Percentiles rank a stretch among this genome's conserved stretches.
phyloP scores from a whole-genome alignment of 2,113 vertebrate genomes.

The Antechinus flavipes region DNA sequence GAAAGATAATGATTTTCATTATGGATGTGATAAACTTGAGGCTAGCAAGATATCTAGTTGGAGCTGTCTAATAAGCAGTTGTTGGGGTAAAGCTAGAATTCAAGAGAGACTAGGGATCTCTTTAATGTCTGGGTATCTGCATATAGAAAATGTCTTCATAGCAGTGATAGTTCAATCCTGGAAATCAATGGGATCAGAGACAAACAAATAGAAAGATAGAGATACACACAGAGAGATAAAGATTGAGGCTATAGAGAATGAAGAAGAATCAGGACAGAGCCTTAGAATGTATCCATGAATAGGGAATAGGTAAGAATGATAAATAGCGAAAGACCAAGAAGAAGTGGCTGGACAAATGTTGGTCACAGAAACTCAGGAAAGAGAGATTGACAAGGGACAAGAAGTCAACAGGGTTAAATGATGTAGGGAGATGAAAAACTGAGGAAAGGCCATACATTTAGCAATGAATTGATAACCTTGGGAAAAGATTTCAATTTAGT shows the following conservation, averaged over 20 bases:
- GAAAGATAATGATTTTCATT: background rate
- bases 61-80: background rate
- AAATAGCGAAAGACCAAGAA: background rate
- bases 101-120: background rate
- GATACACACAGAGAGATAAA: background rate
- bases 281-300: background rate
- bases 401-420: background rate
- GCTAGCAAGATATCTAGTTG: background rate
- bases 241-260: background rate
- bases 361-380: background rate
- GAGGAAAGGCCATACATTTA: background rate
- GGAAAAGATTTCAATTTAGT: background rate
- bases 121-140: background rate
- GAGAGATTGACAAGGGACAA: background rate
- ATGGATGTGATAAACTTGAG: background rate
- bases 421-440: background rate
- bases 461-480: background rate
- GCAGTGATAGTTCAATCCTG: background rate
- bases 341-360: background rate
- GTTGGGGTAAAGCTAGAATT: background rate
- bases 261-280: background rate
- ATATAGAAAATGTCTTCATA: background rate
- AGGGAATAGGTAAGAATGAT: background rate
- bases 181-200: background rate
- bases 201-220: rapidly evolving